Conservation (phyloP, 2,113 vertebrate species). For the Calonectris borealis region DNA sequence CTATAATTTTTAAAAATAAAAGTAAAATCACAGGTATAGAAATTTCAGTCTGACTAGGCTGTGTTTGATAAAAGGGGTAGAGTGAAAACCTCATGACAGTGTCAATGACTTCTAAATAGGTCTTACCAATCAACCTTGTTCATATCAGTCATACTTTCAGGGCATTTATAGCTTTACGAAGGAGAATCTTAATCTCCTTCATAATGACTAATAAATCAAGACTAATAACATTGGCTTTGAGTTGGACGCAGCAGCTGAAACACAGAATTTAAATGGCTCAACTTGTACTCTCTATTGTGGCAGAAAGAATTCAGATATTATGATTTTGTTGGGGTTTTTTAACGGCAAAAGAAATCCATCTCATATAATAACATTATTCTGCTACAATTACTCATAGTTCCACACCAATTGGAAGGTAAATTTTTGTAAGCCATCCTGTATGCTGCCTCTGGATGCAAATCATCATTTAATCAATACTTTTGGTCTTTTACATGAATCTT, state of each 20-base stretch:
- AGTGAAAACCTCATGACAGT: not conserved
- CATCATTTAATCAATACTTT: not conserved
- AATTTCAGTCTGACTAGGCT: not conserved
- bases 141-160: not conserved
- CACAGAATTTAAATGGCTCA: not conserved
- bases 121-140: not conserved
- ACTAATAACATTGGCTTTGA: not conserved
- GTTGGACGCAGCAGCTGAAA: not conserved
- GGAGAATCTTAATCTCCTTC: not conserved
- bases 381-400: not conserved
- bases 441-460: not conserved
- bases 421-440: not conserved
- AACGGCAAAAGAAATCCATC: not conserved
- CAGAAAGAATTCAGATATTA: not conserved
- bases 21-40: not conserved
- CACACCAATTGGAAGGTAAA: not conserved
- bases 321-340: not conserved
- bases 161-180: not conserved
- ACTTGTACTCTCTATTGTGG: not conserved
- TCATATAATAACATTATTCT: not conserved
- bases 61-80: not conserved
- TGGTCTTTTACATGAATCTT: not conserved
- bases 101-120: not conserved
- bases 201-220: constrained; percentile 5
- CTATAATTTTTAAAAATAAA: not conserved